Base-by-base conservation (phyloP, 2,113 vertebrate genomes). In the Bubalus kerabau region DNA sequence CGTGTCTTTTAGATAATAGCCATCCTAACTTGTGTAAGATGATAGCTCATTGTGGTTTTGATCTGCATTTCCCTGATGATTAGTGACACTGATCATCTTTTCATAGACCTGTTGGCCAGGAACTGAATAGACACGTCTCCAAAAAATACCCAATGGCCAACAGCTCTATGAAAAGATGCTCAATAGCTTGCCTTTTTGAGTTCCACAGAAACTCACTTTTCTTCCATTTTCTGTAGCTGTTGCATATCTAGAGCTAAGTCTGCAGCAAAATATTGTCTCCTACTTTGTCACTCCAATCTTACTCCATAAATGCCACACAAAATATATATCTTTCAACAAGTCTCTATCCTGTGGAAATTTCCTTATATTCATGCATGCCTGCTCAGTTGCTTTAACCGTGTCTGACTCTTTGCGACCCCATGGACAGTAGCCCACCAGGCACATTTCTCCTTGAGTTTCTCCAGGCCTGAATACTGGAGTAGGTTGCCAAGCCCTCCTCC, bases 291-390 rank as follows among this genome's bases (percentile, higher is more conserved):
- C 2, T 46, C 1, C 2, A 52, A 3, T 26, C 7, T 74, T 57
- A 26, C 14, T 60, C 9, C 2, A 0, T 14, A 81, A 46, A 16
- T 12, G n/a, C 6, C 9, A 30, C 0, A 48, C 4, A 54, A 26
- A 3, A 1, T 36, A 26, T 5, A 1, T 43, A 40, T 32, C 26
- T 30, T 16, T 21, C 64, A 40, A 40, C 26, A 60, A 30, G 2
- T 19, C n/a, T 50, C 32, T 83, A 19, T 64, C 26, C 5, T 6
- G 14, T 13, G 6, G 6, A 82, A 48, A 56, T 43, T 14, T 89
- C 46, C 23, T 56, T 2, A 19, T 36, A 28, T 1, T 10, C 10
- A 40, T 74, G 67, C 19, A 23, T 74, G 19, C 67, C 19, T 23
- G 19, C 19, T 74, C 67, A 74, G 67, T 40, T 74, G 67, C 36